phyloP scores from a whole-genome alignment of 2,797 vertebrate species.

The Lepidocolaptes lacrymiger region DNA sequence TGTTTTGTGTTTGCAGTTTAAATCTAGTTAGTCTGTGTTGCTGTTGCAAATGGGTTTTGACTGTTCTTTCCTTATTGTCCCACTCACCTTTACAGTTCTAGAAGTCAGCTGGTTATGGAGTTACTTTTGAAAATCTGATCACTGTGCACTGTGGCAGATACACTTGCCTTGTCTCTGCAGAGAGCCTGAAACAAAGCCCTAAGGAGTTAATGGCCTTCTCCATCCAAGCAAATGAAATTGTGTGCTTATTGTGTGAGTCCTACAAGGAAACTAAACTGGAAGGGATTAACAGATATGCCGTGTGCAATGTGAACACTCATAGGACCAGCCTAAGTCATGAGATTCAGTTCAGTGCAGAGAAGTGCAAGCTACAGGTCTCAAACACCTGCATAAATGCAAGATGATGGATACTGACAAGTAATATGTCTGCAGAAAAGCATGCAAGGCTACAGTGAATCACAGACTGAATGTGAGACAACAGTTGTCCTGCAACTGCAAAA shows the following conservation, averaged over 20 bases:
- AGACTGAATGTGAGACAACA: background rate
- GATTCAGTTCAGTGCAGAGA: background rate
- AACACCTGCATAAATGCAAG: background rate
- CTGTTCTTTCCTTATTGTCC: background rate
- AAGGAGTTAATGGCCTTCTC: background rate
- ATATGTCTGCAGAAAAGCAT: background rate
- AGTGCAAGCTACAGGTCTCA: background rate
- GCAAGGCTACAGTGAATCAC: background rate
- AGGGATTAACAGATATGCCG: background rate
- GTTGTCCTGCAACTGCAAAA: background rate
- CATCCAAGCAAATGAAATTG: background rate
- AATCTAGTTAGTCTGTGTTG: background rate
- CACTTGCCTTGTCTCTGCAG: background rate
- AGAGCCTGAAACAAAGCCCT: background rate
- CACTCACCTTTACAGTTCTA: background rate
- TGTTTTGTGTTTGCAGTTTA: background rate
- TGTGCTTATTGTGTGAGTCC: background rate
- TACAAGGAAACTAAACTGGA: background rate
- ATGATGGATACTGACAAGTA: background rate
- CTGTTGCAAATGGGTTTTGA: background rate
- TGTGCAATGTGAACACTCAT: background rate
- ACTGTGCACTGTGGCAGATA: background rate
- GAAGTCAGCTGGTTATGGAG: background rate
- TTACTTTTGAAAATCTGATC: background rate
- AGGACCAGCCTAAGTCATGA: background rate